A percentile compares a stretch with the other conserved stretches of the same genome.
phyloP scores from a whole-genome alignment of 2,113 vertebrate species.

The Ellobius talpinus region DNA sequence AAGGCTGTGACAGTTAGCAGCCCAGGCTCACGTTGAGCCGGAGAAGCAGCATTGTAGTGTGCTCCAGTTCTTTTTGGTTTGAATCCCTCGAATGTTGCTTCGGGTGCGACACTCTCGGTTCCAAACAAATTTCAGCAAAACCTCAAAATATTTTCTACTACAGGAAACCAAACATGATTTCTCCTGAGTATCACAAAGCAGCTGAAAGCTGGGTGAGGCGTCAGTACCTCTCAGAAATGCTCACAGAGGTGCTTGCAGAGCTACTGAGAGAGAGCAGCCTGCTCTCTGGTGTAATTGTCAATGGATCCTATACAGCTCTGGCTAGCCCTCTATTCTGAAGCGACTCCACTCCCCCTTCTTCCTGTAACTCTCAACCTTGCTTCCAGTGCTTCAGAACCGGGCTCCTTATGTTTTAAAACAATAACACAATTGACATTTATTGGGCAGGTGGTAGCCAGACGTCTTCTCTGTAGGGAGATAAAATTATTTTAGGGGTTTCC shows the following conservation, averaged over 20 bases:
- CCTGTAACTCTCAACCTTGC: not conserved
- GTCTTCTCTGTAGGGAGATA: conserved; percentile 69
- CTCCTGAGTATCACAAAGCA: conserved; percentile 62
- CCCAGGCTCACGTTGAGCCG: conserved; percentile 67
- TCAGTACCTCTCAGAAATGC: conserved; percentile 29
- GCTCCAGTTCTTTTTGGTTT: conserved; percentile 75
- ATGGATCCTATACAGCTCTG: not conserved
- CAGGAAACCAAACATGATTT: conserved; percentile 75
- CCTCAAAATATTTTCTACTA: conserved; percentile 79
- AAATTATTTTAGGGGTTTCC: conserved; percentile 78
- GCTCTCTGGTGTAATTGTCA: conserved; percentile 10
- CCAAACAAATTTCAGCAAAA: conserved; percentile 80
- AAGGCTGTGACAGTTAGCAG: conserved; percentile 71
- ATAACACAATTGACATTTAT: conserved; percentile 78
- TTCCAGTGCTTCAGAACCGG: conserved; percentile 51
- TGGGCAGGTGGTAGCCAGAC: conserved; percentile 77
- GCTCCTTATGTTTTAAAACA: conserved; percentile 60
- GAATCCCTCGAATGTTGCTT: conserved; percentile 72
- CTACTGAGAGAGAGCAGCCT: conserved; percentile 1
- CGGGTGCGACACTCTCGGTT: conserved; percentile 63
- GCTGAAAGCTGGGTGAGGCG: conserved; percentile 56
- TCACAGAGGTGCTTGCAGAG: not conserved
- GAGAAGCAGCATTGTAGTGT: conserved; percentile 58
- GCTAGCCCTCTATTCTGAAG: not conserved
- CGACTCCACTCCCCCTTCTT: not conserved